Evolutionary conservation across 2,113 vertebrate species (phyloP).

Genomic region (Notechis scutatus): DNA sequence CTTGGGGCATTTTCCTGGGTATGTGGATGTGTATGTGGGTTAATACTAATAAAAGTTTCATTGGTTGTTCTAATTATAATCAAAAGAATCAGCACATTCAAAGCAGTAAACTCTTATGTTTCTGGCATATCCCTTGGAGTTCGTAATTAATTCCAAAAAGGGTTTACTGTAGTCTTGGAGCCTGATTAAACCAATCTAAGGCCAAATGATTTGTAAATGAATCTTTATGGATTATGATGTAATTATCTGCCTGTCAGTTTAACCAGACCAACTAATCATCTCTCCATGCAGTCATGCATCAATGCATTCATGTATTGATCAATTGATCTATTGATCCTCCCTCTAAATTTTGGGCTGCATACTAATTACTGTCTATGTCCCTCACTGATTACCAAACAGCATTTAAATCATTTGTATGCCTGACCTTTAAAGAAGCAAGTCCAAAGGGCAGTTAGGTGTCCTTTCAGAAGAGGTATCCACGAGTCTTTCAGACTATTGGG

Average conservation of each 20-base stretch:
- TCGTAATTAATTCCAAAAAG: constrained; percentile 49
- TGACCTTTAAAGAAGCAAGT: background rate
- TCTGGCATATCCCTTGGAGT: constrained; percentile 32
- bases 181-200: constrained; percentile 15
- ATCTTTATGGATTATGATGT: constrained; percentile 21
- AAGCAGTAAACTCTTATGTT: constrained; percentile 28
- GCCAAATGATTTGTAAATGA: constrained; percentile 33
- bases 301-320: background rate
- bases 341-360: accelerated
- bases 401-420: background rate
- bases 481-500: background rate
- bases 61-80: constrained; percentile 42
- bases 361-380: background rate
- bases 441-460: background rate
- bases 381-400: background rate
- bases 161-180: background rate
- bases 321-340: background rate
- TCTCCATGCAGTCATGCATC: background rate
- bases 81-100: constrained; percentile 28
- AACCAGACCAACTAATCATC: background rate
- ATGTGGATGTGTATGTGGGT: constrained; percentile 29
- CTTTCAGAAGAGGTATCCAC: background rate
- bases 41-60: constrained; percentile 40
- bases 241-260: constrained; percentile 2
- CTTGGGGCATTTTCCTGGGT: constrained; percentile 15